These are phyloP conservation scores for Melanotaenia parkinsoni DNA, from an alignment of 2,797 vertebrate genomes.

Conservation along the genomic window DNA sequence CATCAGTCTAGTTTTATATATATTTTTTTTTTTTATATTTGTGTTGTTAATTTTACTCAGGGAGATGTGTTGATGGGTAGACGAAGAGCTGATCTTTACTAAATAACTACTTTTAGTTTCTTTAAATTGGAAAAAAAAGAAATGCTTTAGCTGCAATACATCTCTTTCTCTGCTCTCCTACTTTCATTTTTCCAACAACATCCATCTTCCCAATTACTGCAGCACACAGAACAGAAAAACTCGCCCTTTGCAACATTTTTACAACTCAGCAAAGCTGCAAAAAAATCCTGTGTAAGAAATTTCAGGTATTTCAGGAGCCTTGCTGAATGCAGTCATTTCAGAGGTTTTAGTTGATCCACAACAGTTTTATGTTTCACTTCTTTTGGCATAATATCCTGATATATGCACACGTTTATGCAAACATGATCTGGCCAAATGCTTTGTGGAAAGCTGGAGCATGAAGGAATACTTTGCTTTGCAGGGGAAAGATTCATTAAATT, in stretches of 20 bases:
- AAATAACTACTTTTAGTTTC: background rate
- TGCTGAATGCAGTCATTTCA: background rate
- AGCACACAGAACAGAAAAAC: constrained; percentile 36
- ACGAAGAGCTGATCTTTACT: background rate
- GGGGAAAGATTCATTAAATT: background rate
- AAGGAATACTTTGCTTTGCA: background rate
- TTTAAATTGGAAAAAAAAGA: background rate
- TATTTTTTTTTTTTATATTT: background rate
- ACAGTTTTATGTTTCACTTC: background rate
- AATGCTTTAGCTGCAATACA: constrained; percentile 6
- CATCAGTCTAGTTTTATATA: background rate
- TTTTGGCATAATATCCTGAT: background rate
- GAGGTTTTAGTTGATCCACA: background rate
- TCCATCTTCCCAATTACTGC: constrained; percentile 44
- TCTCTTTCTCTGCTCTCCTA: constrained; percentile 15
- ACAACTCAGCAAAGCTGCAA: constrained; percentile 43
- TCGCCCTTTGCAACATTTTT: constrained; percentile 36
- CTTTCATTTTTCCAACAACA: constrained; percentile 23
- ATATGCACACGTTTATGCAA: background rate
- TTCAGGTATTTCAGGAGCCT: constrained; percentile 14
- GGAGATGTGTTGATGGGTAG: background rate
- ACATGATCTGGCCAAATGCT: background rate
- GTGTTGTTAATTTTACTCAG: background rate
- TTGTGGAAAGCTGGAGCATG: background rate
- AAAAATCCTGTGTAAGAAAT: constrained; percentile 22